Evolutionary conservation across 2,113 vertebrate species (phyloP), one percentile per base, ranked within the genome.

Genomic region (Dicentrarchus labrax): DNA sequence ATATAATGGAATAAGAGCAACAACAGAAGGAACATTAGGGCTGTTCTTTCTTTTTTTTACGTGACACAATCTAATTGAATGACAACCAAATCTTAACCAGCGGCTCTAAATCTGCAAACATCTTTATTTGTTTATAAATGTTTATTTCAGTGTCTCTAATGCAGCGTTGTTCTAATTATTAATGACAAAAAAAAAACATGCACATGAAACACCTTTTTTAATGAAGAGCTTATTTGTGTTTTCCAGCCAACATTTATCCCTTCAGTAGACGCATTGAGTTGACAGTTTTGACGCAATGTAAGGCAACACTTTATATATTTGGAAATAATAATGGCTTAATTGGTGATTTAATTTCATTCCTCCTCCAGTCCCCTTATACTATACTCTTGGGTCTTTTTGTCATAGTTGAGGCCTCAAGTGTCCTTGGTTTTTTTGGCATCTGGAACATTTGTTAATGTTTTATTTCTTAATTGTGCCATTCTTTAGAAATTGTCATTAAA

Each of bases 381-480:
- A 3, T 66, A 21, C 4, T 78, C 36, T 30, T 53, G 6, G 53
- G 12, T 78, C 30, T 16, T 68, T 51, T 48, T 64, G 11, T 51
- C 60, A 17, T 43, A 54, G 4, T 78, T 75, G 39, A 75, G 65
- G 43, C 76, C 70, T 79, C 17, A 85, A 72, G 86, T 90, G 84
- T 80, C 76, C 47, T 86, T 83, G 69, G 30, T 30, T 76, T 21
- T 76, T 69, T 7, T 70, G 47, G 59, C 76, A 64, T 70, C 79
- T 78, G 88, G 36, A 19, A 65, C 59, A 38, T 2, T 0, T 9
- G 38, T 60, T 36, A 80, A 22, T 67, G 48, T 82, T 57, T 61
- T 19, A 17, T 19, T 94, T 94, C n/a, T 91, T 90, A 10, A 43
- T n/a, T 69, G 24, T 68, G 21, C 65, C 51, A 62, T 76, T 36